phyloP scores from a whole-genome alignment of 2,888 invertebrate genomes.

The Tortrix viridana region DNA sequence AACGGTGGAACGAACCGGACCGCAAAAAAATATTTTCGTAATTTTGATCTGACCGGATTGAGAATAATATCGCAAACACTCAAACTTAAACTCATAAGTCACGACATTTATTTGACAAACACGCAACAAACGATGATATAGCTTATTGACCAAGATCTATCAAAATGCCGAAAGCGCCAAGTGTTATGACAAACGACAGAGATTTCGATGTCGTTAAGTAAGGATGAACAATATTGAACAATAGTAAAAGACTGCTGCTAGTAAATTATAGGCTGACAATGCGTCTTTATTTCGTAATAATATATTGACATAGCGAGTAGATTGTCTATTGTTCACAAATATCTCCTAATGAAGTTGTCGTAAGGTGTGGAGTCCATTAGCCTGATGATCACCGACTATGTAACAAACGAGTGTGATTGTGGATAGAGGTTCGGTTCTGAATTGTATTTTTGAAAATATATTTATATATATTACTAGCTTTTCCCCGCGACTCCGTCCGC shows the following conservation, averaged over 20 bases:
- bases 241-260: conserved; percentile 1
- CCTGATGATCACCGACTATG: neutral
- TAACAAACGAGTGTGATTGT: neutral
- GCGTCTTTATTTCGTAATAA: neutral
- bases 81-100: too few relatives aligned
- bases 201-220: neutral
- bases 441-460: neutral
- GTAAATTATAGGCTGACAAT: conserved; percentile 9
- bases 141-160: neutral
- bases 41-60: too few relatives aligned
- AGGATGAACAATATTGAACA: conserved; percentile 7
- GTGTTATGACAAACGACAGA: neutral
- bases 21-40: too few relatives aligned
- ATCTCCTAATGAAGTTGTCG: conserved; percentile 4
- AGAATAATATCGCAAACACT: too few relatives aligned
- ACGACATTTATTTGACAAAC: too few relatives aligned
- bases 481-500: too few relatives aligned
- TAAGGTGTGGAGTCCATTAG: neutral
- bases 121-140: neutral
- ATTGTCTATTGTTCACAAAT: neutral
- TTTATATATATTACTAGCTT: too few relatives aligned
- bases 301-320: neutral
- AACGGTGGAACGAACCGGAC: too few relatives aligned
- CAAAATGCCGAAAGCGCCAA: neutral
- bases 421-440: neutral